A percentile compares a stretch with the other conserved stretches of the same genome.
These are phyloP conservation scores for Formica selysi DNA, from an alignment of 1,140 invertebrate genomes.

Conservation along the genomic window DNA sequence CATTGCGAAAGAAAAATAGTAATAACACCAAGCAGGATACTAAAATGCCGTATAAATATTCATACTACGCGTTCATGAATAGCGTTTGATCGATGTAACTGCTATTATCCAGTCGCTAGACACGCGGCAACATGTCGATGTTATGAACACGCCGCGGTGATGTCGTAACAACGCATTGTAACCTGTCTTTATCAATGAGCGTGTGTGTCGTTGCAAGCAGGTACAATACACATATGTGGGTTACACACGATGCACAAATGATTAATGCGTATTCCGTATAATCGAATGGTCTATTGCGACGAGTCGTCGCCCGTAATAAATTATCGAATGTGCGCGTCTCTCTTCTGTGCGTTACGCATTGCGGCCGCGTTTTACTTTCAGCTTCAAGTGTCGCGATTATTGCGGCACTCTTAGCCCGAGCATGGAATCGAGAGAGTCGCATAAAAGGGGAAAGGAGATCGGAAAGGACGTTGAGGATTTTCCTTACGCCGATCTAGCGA, in stretches of 20 bases:
- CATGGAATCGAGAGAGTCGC: conserved; percentile 3
- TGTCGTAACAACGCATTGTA: conserved; percentile 56
- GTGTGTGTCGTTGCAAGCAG: conserved; percentile 23
- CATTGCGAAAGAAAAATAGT: background rate
- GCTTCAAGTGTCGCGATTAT: conserved; percentile 1
- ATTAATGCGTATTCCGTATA: conserved; percentile 55
- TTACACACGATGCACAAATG: conserved; percentile 48
- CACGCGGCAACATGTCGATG: conserved; percentile 10
- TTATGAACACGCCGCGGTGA: conserved; percentile 10
- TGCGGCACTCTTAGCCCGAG: background rate
- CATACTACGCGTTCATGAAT: background rate
- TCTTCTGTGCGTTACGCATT: background rate
- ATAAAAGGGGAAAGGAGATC: conserved; percentile 25
- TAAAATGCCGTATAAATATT: conserved; percentile 3
- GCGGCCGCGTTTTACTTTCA: background rate
- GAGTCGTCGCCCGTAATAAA: conserved; percentile 34
- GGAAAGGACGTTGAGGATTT: conserved; percentile 36
- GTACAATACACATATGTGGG: conserved; percentile 20
- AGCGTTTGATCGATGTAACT: conserved; percentile 11
- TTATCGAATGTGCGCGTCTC: background rate
- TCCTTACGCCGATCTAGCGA: conserved; percentile 39
- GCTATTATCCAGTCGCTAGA: conserved; percentile 34
- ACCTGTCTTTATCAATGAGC: conserved; percentile 56
- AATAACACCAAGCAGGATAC: background rate
- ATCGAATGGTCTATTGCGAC: conserved; percentile 47